Conservation (phyloP, 2,888 invertebrate genomes). For the Andrena bucephala region DNA sequence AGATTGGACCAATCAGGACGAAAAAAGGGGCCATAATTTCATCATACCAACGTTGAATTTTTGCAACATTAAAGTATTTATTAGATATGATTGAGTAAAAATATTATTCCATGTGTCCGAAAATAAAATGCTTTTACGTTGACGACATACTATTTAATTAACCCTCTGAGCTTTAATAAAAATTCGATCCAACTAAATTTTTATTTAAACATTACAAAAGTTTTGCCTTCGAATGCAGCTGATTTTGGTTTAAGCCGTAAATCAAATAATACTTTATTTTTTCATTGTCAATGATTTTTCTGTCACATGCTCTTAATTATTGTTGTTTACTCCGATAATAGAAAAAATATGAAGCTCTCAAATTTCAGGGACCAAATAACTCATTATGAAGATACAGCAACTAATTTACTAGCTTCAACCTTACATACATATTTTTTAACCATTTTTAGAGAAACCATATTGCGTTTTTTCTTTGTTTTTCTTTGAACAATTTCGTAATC, state of each 20-base stretch:
- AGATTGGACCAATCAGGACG: constrained; percentile 52
- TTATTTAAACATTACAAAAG: not conserved
- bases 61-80: not conserved
- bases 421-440: not conserved
- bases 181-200: not conserved
- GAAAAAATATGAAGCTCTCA: constrained; percentile 8
- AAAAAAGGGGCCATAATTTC: constrained; percentile 44
- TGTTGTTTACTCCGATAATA: not conserved
- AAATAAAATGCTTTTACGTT: not conserved
- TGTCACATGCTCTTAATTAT: not conserved
- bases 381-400: constrained; percentile 28
- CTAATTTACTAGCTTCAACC: not conserved
- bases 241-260: no score
- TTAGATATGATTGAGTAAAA: not conserved
- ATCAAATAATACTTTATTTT: not conserved
- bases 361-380: constrained; percentile 59
- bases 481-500: not conserved
- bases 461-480: not conserved
- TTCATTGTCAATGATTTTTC: not conserved
- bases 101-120: not conserved
- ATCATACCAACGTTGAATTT: constrained; percentile 7
- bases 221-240: not conserved
- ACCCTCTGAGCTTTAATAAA: not conserved
- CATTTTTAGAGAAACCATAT: not conserved
- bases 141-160: not conserved